Base-by-base conservation (phyloP, 2,113 vertebrate species). In the Macquaria ambigua region DNA sequence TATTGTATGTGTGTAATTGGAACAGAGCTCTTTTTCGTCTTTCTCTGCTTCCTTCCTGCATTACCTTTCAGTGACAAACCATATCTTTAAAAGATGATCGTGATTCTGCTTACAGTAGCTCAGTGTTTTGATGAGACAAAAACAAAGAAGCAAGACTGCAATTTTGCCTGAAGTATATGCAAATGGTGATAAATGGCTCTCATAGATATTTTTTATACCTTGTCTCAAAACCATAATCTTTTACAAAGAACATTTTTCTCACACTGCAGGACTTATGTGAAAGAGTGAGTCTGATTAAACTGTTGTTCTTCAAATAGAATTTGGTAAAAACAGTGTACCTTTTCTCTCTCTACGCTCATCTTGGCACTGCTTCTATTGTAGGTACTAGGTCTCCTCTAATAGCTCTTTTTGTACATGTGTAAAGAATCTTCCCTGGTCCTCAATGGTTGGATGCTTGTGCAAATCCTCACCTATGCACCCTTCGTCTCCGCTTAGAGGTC, bases 201-300 rank as follows among this genome's bases (percentile, higher is more conserved):
- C 39, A 77, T 10, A 15, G 14, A 25, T n/a, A 52, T 74, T 48
- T 74, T 15, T 48, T 52, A 79, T 31, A 61, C 12, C 20, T 61
- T 46, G 8, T 71, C 74, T 67, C 8, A 68, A 78, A 63, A 58
- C 5, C 48, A n/a, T 59, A 62, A 39, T 82, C 41, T 78, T 46
- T 71, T 25, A 73, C 28, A 63, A 28, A 62, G 53, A 70, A 53
- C 8, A 43, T 37, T 23, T 69, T 37, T 28, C 15, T 25, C 28
- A 18, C 18, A 25, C 31, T 56, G 12, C 7, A 46, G 55, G 48
- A 41, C 53, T 66, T 41, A 21, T 79, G 70, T 64, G 53, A 72
- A 88, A 61, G 11, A 81, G 15, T 56, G 34, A 37, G 34, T 63
- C 20, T 73, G 63, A 72, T 76, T 63, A 68, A 81, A 86, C 61